Evolutionary conservation across 2,888 invertebrate species (phyloP).

Genomic region (Agrilus mali): DNA sequence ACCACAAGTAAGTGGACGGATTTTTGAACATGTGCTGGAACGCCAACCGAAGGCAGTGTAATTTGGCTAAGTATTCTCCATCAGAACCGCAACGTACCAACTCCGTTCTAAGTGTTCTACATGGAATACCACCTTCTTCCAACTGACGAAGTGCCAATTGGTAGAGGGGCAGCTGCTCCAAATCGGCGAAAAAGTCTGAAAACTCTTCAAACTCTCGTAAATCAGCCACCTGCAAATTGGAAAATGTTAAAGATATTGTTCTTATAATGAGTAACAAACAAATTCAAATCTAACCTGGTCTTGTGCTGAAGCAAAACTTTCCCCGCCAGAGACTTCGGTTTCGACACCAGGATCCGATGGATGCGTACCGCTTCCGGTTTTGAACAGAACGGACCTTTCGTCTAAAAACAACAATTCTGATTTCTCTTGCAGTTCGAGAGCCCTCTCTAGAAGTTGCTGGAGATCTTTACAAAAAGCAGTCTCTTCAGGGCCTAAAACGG

Average conservation of each 20-base stretch:
- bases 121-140: conserved; percentile 61
- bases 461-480: conserved; percentile 75
- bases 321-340: conserved; percentile 68
- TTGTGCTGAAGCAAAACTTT: conserved; percentile 92
- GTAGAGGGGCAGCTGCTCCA: conserved; percentile 74
- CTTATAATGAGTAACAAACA: neutral
- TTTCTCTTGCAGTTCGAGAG: conserved; percentile 74
- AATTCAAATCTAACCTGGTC: conserved; percentile 50
- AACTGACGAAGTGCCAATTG: conserved; percentile 73
- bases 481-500: conserved; percentile 71
- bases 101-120: conserved; percentile 63
- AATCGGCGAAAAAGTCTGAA: conserved; percentile 58
- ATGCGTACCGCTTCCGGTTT: conserved; percentile 57
- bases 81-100: conserved; percentile 80
- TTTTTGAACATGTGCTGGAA: conserved; percentile 68
- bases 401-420: conserved; percentile 80
- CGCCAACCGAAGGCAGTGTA: conserved; percentile 84
- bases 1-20: conserved; percentile 62
- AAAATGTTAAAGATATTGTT: neutral
- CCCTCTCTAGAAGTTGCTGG: conserved; percentile 67
- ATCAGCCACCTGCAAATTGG: conserved; percentile 58
- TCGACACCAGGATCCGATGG: conserved; percentile 32
- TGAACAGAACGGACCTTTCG: conserved; percentile 76
- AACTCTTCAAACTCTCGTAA: conserved; percentile 82
- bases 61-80: conserved; percentile 89